These are phyloP conservation scores for Pseudeuparius sepicola DNA, from an alignment of 2,888 invertebrate species.

Conservation along the genomic window DNA sequence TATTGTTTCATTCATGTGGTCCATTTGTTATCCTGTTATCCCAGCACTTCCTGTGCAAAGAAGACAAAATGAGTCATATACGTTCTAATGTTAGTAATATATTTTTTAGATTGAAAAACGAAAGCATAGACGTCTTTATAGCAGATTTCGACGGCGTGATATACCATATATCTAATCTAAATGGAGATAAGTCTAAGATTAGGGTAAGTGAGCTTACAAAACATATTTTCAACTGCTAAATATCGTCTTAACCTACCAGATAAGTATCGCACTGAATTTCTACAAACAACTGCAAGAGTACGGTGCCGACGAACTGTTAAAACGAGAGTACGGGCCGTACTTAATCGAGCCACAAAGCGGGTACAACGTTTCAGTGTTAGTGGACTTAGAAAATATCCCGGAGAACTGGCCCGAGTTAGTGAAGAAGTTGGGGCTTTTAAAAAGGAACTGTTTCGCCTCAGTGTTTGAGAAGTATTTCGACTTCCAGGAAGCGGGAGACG, in stretches of 20 bases:
- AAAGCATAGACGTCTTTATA: slow-evolving; percentile 87
- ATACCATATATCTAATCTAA: slow-evolving; percentile 95
- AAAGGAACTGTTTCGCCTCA: slow-evolving; percentile 97
- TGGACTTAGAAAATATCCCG: slow-evolving; percentile 89
- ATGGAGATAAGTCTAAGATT: slow-evolving; percentile 94
- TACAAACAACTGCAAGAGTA: slow-evolving; percentile 97
- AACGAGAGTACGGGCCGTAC: slow-evolving; percentile 81
- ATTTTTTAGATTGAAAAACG: slow-evolving; percentile 78
- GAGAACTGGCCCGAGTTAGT: slow-evolving; percentile 81
- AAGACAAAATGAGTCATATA: slow-evolving; percentile 17
- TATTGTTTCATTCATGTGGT: too few relatives aligned
- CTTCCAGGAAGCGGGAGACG: slow-evolving; percentile 88
- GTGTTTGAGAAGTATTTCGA: slow-evolving; percentile 99
- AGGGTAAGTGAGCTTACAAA: slow-evolving; percentile 60
- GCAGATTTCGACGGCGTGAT: slow-evolving; percentile 99
- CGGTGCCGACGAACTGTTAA: slow-evolving; percentile 93
- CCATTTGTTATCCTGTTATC: too few relatives aligned
- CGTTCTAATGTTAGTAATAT: slow-evolving; percentile 1
- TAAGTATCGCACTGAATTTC: slow-evolving; percentile 97
- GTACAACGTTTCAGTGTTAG: slow-evolving; percentile 87
- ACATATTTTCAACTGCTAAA: neutral
- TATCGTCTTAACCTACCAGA: slow-evolving; percentile 44
- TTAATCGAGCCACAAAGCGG: slow-evolving; percentile 81
- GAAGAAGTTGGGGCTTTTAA: slow-evolving; percentile 86
- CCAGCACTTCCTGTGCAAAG: too few relatives aligned